These are phyloP conservation scores for Aphaenogaster ashmeadi DNA, from an alignment of 1,140 invertebrate species.

Conservation along the genomic window DNA sequence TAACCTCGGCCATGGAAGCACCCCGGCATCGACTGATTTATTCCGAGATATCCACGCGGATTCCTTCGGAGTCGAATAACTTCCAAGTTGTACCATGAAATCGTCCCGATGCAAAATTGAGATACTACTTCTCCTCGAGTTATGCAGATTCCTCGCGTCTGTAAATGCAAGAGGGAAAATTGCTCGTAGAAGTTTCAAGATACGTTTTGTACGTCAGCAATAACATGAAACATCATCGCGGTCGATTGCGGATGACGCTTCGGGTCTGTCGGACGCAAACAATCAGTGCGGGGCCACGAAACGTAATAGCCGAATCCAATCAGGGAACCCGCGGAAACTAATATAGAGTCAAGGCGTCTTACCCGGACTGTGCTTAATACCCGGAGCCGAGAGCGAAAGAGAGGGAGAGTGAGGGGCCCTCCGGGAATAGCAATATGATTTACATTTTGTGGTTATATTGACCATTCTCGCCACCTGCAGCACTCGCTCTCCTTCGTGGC, in stretches of 20 bases:
- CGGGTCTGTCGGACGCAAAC: constrained; percentile 69
- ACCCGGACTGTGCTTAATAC: constrained; percentile 78
- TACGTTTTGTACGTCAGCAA: not conserved
- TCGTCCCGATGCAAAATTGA: not conserved
- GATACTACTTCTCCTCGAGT: not conserved
- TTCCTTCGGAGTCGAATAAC: not conserved
- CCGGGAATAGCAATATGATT: constrained; percentile 85
- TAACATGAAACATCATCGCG: constrained; percentile 34
- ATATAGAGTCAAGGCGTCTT: constrained; percentile 78
- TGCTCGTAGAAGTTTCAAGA: not conserved
- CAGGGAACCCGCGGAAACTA: constrained; percentile 82
- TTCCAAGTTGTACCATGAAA: not conserved
- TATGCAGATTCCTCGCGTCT: not conserved
- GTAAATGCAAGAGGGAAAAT: not conserved
- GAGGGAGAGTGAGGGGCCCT: constrained; percentile 72
- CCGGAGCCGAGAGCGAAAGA: constrained; percentile 28
- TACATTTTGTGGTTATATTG: constrained; percentile 87
- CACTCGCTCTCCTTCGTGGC: constrained; percentile 78
- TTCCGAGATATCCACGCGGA: not conserved
- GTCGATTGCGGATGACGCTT: constrained; percentile 46
- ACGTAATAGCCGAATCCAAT: constrained; percentile 81
- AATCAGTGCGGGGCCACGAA: constrained; percentile 74
- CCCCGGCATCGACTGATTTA: not conserved
- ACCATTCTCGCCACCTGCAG: constrained; percentile 87
- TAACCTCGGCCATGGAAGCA: not conserved